Evolutionary conservation across 2,113 vertebrate genomes (phyloP), one percentile per base, ranked within the genome.

Genomic region (Anoura caudifer): DNA sequence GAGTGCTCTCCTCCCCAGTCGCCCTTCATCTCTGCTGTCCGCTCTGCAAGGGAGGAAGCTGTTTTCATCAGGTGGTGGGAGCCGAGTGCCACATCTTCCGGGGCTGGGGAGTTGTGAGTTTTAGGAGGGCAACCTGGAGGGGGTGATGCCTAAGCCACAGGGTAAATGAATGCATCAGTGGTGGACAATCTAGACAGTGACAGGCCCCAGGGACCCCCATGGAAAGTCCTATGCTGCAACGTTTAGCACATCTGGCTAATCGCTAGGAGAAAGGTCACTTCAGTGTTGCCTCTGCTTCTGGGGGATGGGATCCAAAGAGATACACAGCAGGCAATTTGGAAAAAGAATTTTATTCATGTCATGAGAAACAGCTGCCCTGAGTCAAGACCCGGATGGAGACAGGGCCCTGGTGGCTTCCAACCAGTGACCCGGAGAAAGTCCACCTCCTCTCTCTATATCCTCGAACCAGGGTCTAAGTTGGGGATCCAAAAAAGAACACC

Each of bases 261-360:
- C 17, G 36, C 52, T 6, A 12, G 16, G 28, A 91, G 80, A 84
- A 94, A 70, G 50, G 33, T 56, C 61, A 52, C 33, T 45, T 50
- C 3, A 0, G 14, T 31, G 38, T 69, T 31, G 13, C 43, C 31
- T 31, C 41, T 41, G 15, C 52, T 72, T 73, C 31, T 43, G 33
- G 24, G 24, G 26, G 50, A 76, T 59, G 70, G 33, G 5, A 89
- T 52, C 70, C 91, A 90, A 96, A 89, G 85, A 95, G 17, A 96
- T 41, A 79, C n/a, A 38, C 4, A 91, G 38, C 73, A 94, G 41
- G 56, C 69, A 94, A 67, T 94, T 96, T 89, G 59, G 80, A 96
- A 94, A 96, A 82, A 87, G 38, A 82, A 88, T 82, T 98, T 98
- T 97, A 97, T 98, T 98, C 73, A 59, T 26, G 95, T 97, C 85